Base-by-base conservation (phyloP, 2,113 vertebrate genomes). In the Crotalus horridus region DNA sequence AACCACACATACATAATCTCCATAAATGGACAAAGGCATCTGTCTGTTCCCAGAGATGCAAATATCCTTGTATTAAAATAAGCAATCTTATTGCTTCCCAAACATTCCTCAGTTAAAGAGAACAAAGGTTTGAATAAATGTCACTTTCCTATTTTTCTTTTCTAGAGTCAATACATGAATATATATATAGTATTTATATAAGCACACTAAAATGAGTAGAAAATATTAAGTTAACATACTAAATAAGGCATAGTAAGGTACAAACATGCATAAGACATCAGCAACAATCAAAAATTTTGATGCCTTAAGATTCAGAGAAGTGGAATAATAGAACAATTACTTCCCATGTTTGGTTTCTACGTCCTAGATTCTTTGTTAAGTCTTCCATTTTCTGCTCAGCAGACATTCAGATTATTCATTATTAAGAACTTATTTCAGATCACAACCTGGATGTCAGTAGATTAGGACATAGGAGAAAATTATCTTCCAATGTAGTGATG, bases 351-450 rank as follows among this genome's bases (percentile, higher is more conserved):
- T 81, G 17, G 74, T 81, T 81, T 81, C 74, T 43, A 81, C n/a
- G 9, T 81, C 92, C 54, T 58, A 81, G 94, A 58, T 74, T 96
- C 46, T 85, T 94, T 94, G 93, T 94, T 89, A 97, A 97, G 97
- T 97, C 96, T 95, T 97, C 91, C 89, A 95, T 97, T 97, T 98
- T 97, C 93, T 96, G 92, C 95, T 96, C 91, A 95, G 92, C 93
- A 95, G 92, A 96, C 69, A 93, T 95, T 7, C 48, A 94, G 95
- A 97, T 97, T 97, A 96, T 96, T 97, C 94, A 96, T 97, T 98
- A 98, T 97, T 97, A 97, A 97, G 93, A 95, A 96, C 94, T 98
- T 97, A 97, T 96, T 97, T 97, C 94, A 96, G 93, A 95, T 93
- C 93, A 93, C 95, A 95, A 93, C 86, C 94, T 95, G 88, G 94